Evolutionary conservation across 1,140 invertebrate species (phyloP).

Genomic region (Magallana gigas): DNA sequence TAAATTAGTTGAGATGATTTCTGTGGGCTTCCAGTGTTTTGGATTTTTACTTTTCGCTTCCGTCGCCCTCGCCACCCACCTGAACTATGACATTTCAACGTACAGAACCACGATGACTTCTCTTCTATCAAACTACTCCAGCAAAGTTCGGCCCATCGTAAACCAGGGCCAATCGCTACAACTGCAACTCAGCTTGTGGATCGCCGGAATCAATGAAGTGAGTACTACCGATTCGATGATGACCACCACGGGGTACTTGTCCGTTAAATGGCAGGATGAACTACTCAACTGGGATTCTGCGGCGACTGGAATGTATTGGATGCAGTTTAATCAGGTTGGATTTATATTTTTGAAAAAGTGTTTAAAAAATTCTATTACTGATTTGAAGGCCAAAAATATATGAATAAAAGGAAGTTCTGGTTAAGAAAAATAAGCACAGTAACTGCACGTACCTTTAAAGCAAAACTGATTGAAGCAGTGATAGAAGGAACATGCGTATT

Average conservation of each 20-base stretch:
- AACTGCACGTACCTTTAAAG: too few relatives aligned
- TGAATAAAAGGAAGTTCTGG: too few relatives aligned
- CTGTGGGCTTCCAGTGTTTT: too few relatives aligned
- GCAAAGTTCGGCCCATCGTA: background rate
- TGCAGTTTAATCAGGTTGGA: background rate
- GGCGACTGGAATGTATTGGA: background rate
- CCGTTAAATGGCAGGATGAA: constrained; percentile 12
- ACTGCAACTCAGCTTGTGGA: background rate
- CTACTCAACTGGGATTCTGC: background rate
- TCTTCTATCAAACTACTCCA: background rate
- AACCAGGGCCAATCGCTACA: background rate
- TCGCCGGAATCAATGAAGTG: background rate
- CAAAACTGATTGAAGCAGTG: too few relatives aligned
- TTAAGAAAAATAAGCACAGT: too few relatives aligned
- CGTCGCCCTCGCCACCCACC: too few relatives aligned
- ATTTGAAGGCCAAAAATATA: background rate
- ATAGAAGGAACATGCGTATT: too few relatives aligned
- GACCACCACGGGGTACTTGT: background rate
- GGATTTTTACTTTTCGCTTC: too few relatives aligned
- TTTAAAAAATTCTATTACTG: background rate
- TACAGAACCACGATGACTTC: background rate
- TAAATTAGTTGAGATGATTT: too few relatives aligned
- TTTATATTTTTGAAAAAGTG: background rate
- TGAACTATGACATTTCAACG: too few relatives aligned
- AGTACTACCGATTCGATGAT: background rate